A percentile compares a stretch with the other conserved stretches of the same genome.
Evolutionary conservation across 1,140 invertebrate species (phyloP).

Genomic region (Apis laboriosa): DNA sequence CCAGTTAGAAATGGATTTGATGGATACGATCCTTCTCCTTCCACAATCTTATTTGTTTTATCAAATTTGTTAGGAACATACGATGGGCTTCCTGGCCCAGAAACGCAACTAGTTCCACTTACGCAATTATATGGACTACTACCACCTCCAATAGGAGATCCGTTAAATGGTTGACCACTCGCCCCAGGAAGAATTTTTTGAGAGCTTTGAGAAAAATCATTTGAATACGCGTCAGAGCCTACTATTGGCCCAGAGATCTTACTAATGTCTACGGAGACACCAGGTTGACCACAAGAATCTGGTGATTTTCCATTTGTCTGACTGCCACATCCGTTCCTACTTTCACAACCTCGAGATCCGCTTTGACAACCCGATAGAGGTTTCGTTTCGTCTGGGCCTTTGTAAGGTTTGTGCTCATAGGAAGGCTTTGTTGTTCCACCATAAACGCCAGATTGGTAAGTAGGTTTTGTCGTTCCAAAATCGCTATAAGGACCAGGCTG

Average conservation of each 20-base stretch:
- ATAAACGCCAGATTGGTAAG: background rate
- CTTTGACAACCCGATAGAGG: background rate
- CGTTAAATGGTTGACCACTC: background rate
- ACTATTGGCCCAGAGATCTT: background rate
- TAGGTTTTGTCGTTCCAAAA: background rate
- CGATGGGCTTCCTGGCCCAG: background rate
- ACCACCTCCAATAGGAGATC: background rate
- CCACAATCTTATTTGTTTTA: background rate
- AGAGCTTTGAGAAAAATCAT: background rate
- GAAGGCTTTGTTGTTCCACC: background rate
- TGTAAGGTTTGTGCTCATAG: background rate
- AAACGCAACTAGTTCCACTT: background rate
- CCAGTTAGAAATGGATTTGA: constrained; percentile 17
- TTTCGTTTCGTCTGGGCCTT: background rate
- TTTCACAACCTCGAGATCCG: background rate
- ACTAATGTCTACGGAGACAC: background rate
- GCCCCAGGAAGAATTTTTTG: background rate
- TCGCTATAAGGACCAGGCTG: background rate
- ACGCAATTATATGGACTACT: background rate
- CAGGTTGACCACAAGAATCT: background rate
- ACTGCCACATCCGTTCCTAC: background rate
- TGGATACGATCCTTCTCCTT: background rate
- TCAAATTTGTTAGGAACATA: background rate
- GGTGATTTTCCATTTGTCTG: background rate
- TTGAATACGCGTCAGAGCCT: background rate